Evolutionary conservation across 2,888 invertebrate species (phyloP).

Genomic region (Criorhina ranunculi): DNA sequence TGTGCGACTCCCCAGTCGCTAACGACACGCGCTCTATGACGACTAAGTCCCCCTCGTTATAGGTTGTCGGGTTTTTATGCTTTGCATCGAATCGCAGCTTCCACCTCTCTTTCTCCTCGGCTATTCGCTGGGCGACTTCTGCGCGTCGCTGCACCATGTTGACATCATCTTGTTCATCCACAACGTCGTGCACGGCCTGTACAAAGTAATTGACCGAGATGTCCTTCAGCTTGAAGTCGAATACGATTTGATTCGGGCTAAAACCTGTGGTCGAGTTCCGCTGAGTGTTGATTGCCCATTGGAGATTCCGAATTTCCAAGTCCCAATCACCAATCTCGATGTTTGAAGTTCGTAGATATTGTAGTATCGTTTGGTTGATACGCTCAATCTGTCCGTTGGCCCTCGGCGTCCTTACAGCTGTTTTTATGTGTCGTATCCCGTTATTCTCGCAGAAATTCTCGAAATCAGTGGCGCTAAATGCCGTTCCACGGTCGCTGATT

Average conservation of each 20-base stretch:
- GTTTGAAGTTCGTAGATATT: conserved; percentile 73
- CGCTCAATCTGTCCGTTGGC: conserved; percentile 62
- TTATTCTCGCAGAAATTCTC: conserved; percentile 4
- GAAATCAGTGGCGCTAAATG: conserved; percentile 16
- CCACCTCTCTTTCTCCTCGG: conserved; percentile 19
- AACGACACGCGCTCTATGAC: conserved; percentile 15
- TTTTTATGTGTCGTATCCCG: not conserved
- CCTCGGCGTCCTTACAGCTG: not conserved
- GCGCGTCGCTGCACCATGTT: conserved; percentile 23
- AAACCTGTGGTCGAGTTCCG: conserved; percentile 67
- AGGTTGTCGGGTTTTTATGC: conserved; percentile 17
- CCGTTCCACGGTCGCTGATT: conserved; percentile 11
- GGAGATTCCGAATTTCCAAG: conserved; percentile 45
- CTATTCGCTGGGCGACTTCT: not conserved
- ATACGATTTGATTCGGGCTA: conserved; percentile 73
- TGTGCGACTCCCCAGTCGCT: conserved; percentile 21
- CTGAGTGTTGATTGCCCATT: no score
- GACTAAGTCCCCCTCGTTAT: conserved; percentile 20
- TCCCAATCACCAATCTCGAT: conserved; percentile 56
- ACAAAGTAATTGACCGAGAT: conserved; percentile 41
- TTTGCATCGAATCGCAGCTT: conserved; percentile 30
- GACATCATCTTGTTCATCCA: not conserved
- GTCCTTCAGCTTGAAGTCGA: conserved; percentile 57
- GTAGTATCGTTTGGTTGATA: conserved; percentile 72
- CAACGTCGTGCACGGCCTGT: conserved; percentile 15